phyloP scores from a whole-genome alignment of 2,797 vertebrate genomes.

The Esox lucius region DNA sequence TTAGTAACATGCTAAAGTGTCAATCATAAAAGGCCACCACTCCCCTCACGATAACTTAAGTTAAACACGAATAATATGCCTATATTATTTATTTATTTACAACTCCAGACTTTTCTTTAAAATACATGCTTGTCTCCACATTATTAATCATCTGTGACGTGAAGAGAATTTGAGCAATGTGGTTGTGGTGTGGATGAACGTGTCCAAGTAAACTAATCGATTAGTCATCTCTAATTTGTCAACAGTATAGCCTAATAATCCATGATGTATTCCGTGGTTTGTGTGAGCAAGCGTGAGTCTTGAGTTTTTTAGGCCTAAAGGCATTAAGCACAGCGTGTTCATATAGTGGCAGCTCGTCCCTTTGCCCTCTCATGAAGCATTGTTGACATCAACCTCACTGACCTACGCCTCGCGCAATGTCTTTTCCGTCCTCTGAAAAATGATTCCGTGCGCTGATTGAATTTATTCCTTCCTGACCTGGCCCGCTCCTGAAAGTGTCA shows the following conservation, averaged over 20 bases:
- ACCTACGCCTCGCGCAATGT: constrained; percentile 69
- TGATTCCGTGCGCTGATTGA: constrained; percentile 65
- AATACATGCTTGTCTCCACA: neutral
- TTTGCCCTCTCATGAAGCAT: constrained; percentile 47
- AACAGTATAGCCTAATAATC: neutral
- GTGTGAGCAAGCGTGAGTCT: constrained; percentile 3
- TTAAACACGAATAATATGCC: neutral
- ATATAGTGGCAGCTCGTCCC: constrained; percentile 24
- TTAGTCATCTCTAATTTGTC: neutral
- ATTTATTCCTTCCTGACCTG: constrained; percentile 74
- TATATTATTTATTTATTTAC: neutral
- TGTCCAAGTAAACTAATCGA: constrained; percentile 5
- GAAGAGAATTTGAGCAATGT: neutral
- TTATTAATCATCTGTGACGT: neutral
- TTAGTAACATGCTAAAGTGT: neutral
- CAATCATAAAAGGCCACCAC: neutral
- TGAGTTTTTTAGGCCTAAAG: neutral
- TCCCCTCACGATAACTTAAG: neutral
- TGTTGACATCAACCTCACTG: constrained; percentile 71
- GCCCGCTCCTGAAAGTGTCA: constrained; percentile 67
- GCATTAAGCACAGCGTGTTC: constrained; percentile 3
- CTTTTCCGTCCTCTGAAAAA: constrained; percentile 74
- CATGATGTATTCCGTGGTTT: constrained; percentile 13
- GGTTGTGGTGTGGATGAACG: neutral
- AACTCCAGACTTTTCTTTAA: neutral